Evolutionary conservation across 2,797 vertebrate species (phyloP), one percentile per base, ranked within the genome.

Genomic region (Aphelocoma californica): DNA sequence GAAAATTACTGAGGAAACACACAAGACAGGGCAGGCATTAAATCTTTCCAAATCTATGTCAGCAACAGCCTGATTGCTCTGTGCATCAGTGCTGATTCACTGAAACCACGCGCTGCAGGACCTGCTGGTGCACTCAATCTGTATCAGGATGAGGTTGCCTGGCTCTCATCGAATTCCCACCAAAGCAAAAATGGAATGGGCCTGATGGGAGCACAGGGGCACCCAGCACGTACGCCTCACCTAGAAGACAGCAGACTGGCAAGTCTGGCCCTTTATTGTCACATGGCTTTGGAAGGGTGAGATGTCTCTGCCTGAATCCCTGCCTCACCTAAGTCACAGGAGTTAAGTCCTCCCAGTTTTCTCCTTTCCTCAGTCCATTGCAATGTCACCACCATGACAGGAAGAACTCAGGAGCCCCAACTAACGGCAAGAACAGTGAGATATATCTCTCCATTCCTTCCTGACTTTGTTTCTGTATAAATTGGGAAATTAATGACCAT

Each of bases 361-460:
- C 48, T 88, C 11, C 51, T 62, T 81, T 71, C 29, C 47, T 42
- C 40, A 26, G 8, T 21, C 26, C 38, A 29, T 2, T 78, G 62
- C 34, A 57, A n/a, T 29, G 45, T 58, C 44, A 80, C 48, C 60
- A 50, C 9, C 20, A 18, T 3, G 25, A 29, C 26, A 53, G n/a
- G 11, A 70, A 67, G n/a, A 48, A 58, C n/a, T 25, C 4, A 0
- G 32, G 14, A 82, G 19, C 11, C 36, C 21, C 24, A 26, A 0
- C 17, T 66, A 48, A 31, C 0, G 0, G 15, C 38, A 12, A 44
- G 4, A 69, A 8, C 18, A 18, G 34, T 9, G 21, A 75, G 28
- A 32, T 61, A 6, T 13, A 13, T 18, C 23, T 81, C 50, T 89
- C 61, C 38, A 34, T 74, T 81, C 53, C 18, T 21, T 71, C 26